Percentiles rank a stretch among this genome's conserved stretches.
Conservation (phyloP, 2,888 invertebrate species). For the Nineta flava region DNA sequence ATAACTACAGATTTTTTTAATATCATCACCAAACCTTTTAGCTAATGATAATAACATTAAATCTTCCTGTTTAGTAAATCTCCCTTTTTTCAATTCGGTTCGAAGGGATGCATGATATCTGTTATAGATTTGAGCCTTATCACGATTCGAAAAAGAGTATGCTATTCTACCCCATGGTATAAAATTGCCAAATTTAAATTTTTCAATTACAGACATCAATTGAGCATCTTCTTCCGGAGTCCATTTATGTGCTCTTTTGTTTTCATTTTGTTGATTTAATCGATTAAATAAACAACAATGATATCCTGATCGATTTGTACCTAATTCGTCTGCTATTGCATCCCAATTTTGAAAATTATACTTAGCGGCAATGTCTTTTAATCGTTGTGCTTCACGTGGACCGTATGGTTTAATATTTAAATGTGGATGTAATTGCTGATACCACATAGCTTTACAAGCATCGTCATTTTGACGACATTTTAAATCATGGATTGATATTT, state of each 20-base stretch:
- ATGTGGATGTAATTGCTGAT: constrained; percentile 47
- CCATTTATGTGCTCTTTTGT: constrained; percentile 36
- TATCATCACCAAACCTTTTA: constrained; percentile 43
- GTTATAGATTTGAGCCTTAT: constrained; percentile 48
- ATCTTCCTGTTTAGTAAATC: constrained; percentile 52
- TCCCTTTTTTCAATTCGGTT: constrained; percentile 35
- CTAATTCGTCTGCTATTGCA: constrained; percentile 37
- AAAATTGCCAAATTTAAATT: constrained; percentile 41
- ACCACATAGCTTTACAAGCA: constrained; percentile 57
- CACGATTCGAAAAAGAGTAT: constrained; percentile 41
- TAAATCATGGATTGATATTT: constrained; percentile 30
- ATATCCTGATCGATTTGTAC: constrained; percentile 44
- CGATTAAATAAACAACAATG: constrained; percentile 53
- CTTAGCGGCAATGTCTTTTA: constrained; percentile 25
- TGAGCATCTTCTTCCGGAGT: constrained; percentile 48
- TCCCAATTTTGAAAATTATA: constrained; percentile 48
- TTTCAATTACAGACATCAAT: constrained; percentile 43
- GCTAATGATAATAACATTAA: constrained; percentile 41
- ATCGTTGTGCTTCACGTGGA: constrained; percentile 29
- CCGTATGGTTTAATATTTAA: constrained; percentile 43
- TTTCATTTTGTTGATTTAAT: constrained; percentile 28
- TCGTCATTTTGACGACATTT: constrained; percentile 37
- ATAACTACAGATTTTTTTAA: constrained; percentile 32
- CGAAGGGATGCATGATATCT: constrained; percentile 31
- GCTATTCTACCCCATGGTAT: constrained; percentile 62